Evolutionary conservation across 2,113 vertebrate genomes (phyloP).

Genomic region (Melanocharis versteri): DNA sequence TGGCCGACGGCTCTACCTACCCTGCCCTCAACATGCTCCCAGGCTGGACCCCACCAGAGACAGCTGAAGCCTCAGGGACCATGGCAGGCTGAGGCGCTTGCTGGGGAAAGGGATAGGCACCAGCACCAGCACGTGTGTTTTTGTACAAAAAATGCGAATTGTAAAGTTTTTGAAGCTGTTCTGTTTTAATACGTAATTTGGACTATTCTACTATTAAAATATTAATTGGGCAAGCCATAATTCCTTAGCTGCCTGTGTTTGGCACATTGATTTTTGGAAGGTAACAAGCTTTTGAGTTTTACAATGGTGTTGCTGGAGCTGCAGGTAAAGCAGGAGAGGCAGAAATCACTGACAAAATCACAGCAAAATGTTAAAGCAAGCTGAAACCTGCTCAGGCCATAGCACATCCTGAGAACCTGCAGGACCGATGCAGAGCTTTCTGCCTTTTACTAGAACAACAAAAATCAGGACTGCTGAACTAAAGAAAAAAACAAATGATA

Average conservation of each 20-base stretch:
- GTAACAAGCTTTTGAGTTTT: not conserved
- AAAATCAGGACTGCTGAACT: not conserved
- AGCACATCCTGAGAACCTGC: not conserved
- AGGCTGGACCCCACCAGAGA: rapidly evolving
- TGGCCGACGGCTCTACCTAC: not conserved
- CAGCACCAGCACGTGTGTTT: not conserved
- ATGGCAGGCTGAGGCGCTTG: rapidly evolving
- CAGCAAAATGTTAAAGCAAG: not conserved
- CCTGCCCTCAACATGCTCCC: not conserved
- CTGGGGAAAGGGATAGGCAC: rapidly evolving
- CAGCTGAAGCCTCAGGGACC: not conserved
- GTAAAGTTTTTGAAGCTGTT: not conserved
- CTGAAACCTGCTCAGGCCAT: not conserved
- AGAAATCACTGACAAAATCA: not conserved
- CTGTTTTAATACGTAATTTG: not conserved
- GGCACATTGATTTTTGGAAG: not conserved
- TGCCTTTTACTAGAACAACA: not conserved
- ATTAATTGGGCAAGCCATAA: not conserved
- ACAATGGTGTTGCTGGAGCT: rapidly evolving
- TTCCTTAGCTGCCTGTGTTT: not conserved
- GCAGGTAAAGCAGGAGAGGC: not conserved
- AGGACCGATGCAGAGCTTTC: not conserved
- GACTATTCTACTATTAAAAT: not conserved
- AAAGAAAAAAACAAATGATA: not conserved
- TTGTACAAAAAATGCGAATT: not conserved